A percentile compares a stretch with the other conserved stretches of the same genome.
Conservation (phyloP, 2,888 invertebrate species). For the Danaus chrysippus region DNA sequence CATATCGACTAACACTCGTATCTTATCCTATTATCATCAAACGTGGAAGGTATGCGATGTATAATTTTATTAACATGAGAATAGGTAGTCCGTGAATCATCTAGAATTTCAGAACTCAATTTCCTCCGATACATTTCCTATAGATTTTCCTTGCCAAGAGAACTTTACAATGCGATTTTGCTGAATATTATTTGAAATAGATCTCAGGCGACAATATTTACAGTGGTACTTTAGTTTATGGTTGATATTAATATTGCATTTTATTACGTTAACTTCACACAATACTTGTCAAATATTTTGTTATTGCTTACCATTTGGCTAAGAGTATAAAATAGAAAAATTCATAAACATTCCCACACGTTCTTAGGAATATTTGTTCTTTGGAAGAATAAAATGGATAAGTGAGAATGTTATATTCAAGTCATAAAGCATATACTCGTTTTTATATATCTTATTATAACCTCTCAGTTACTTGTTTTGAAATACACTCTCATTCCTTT, state of each 20-base stretch:
- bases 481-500: no score
- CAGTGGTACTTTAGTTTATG: constrained; percentile 20
- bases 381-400: not conserved
- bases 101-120: constrained; percentile 70
- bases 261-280: constrained; percentile 15
- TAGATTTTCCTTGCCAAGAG: constrained; percentile 52
- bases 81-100: constrained; percentile 58
- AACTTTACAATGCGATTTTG: constrained; percentile 23
- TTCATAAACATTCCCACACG: not conserved
- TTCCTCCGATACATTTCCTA: constrained; percentile 64
- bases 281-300: constrained; percentile 12
- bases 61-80: constrained; percentile 65
- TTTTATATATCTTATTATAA: no score
- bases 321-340: not conserved
- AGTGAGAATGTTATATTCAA: no score
- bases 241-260: constrained; percentile 20
- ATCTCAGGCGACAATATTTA: constrained; percentile 28
- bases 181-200: constrained; percentile 29
- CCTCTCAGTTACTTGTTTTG: no score
- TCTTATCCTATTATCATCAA: constrained; percentile 25
- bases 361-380: not conserved
- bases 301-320: constrained; percentile 18
- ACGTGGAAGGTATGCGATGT: constrained; percentile 37
- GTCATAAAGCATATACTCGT: no score
- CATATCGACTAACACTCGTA: constrained; percentile 22